Base-by-base conservation (phyloP, 1,140 invertebrate species). In the Rhopalosiphum maidis region DNA sequence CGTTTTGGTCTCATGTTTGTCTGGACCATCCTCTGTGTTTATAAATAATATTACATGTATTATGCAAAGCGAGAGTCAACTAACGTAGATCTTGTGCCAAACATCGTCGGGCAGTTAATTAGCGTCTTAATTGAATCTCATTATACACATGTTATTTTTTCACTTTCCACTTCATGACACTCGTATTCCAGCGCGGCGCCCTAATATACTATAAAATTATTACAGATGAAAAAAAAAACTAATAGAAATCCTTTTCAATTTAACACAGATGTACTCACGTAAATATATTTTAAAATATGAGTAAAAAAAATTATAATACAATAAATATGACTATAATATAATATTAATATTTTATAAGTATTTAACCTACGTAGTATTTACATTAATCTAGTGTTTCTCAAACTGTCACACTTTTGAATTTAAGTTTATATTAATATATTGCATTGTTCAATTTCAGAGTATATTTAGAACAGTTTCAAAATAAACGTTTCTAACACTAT, bases 91-190 rank as follows among this genome's bases (percentile, higher is more conserved):
- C 51, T 11, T 7, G 18, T 91, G 60, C 90, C 54, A 91, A 46
- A 60, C n/a, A 91, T 68, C 37, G 30, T 77, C 35, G 9, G 37
- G 43, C 43, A 91, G 60, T 91, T 83, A 91, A 91, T 91, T 91
- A 83, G 90, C 30, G 90, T 91, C 90, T 82, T 82, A 91, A 91
- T 91, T 82, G 77, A 91, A 91, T 82, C 30, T 83, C 68, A 30
- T 91, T 48, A 37, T 83, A 83, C 90, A 91, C 46, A 25, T 91
- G 90, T 91, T 91, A 91, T 48, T 91, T 91, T 91, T 91, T 90
- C 25, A n/a, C 18, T 55, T 46, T 41, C 25, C 15, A 30, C 25
- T 35, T 30, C 5, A 41, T 21, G 55, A 68, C 89, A 68, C 43
- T 43, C 2, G 22, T 11, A 89, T 7, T 9, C 18, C 21, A n/a